phyloP scores from a whole-genome alignment of 2,888 invertebrate species.

The Hyposoter dolosus region DNA sequence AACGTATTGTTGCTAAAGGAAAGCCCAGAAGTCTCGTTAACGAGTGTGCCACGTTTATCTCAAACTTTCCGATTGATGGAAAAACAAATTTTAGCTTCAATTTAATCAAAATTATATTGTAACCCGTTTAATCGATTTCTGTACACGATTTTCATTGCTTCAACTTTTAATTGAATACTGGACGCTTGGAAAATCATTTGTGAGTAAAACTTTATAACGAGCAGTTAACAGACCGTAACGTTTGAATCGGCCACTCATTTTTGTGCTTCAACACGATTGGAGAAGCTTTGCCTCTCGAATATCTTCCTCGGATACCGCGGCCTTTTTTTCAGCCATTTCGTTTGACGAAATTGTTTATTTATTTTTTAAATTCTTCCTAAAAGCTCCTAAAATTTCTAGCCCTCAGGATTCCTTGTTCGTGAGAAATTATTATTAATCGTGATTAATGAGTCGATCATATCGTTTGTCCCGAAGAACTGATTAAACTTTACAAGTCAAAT shows the following conservation, averaged over 20 bases:
- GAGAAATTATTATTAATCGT: too few species aligned
- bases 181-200: neutral
- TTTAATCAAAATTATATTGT: conserved; percentile 9
- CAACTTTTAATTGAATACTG: neutral
- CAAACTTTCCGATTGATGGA: conserved; percentile 44
- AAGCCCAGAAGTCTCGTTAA: conserved; percentile 2
- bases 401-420: too few species aligned
- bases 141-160: neutral
- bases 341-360: neutral
- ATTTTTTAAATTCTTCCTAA: too few species aligned
- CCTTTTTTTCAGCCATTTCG: neutral
- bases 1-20: conserved; percentile 26
- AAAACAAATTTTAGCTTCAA: conserved; percentile 39
- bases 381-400: too few species aligned
- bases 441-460: too few species aligned
- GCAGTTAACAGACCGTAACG: neutral
- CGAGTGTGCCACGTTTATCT: conserved; percentile 32
- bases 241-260: neutral
- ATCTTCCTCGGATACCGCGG: neutral
- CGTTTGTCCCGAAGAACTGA: too few species aligned
- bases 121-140: neutral
- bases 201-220: neutral
- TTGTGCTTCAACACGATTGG: neutral
- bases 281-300: neutral
- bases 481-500: too few species aligned